A percentile compares a stretch with the other conserved stretches of the same genome.
Evolutionary conservation across 2,113 vertebrate species (phyloP).

Genomic region (Puntigrus tetrazona): DNA sequence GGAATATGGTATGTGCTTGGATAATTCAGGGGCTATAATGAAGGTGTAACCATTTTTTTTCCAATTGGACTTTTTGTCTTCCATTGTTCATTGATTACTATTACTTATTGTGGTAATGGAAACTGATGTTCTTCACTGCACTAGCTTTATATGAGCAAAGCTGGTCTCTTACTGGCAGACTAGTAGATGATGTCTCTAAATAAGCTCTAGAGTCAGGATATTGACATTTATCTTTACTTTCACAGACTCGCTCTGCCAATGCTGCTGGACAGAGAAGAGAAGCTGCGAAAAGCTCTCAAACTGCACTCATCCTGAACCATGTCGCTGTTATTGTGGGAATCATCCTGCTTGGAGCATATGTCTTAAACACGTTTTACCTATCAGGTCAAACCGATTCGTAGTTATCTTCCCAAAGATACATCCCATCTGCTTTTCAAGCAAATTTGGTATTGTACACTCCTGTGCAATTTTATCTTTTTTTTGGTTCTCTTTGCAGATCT

Average conservation of each 20-base stretch:
- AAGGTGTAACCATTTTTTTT: too few relatives aligned
- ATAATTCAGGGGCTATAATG: too few relatives aligned
- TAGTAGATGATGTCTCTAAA: too few relatives aligned
- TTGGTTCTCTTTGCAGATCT: not conserved
- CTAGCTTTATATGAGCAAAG: not conserved
- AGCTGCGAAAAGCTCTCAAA: not conserved
- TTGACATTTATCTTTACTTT: not conserved
- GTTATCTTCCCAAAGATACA: not conserved
- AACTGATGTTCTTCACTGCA: not conserved
- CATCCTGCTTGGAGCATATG: rapidly evolving
- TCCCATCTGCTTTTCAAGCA: not conserved
- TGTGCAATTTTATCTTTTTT: not conserved
- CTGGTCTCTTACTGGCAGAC: not conserved
- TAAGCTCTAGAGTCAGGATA: too few relatives aligned
- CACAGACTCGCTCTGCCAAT: not conserved
- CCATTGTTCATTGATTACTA: too few relatives aligned
- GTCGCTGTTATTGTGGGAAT: not conserved
- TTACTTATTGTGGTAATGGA: not conserved
- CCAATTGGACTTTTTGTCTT: not conserved
- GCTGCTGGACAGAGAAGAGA: not conserved
- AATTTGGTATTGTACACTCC: not conserved
- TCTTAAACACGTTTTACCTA: not conserved
- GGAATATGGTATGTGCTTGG: too few relatives aligned
- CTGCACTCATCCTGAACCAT: constrained; percentile 6
- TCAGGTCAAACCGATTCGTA: not conserved